phyloP scores from a whole-genome alignment of 2,797 vertebrate species.

The Vultur gryphus region DNA sequence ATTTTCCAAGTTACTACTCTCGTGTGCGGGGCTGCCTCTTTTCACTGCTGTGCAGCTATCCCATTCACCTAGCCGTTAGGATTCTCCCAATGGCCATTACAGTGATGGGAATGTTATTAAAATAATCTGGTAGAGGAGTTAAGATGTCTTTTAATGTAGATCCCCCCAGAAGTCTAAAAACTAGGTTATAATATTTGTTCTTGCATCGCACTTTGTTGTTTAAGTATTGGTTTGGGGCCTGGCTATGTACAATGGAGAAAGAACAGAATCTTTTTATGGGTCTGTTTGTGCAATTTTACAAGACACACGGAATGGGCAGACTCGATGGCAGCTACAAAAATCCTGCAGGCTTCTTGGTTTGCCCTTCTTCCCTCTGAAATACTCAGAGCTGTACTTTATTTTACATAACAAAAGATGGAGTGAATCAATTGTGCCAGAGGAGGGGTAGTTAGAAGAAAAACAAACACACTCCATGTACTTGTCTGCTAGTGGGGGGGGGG shows the following conservation, averaged over 20 bases:
- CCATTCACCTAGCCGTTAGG: background rate
- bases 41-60: background rate
- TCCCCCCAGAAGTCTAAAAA: background rate
- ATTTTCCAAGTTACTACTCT: background rate
- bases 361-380: background rate
- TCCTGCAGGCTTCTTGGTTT: background rate
- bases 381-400: background rate
- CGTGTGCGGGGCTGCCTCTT: background rate
- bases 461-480: background rate
- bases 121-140: background rate
- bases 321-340: background rate
- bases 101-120: background rate
- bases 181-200: background rate
- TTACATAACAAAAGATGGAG: background rate
- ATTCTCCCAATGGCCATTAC: background rate
- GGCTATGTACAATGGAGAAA: background rate
- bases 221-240: background rate
- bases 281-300: background rate
- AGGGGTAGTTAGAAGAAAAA: background rate
- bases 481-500: background rate
- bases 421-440: background rate
- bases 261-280: background rate
- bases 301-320: background rate
- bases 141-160: background rate
- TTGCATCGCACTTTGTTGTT: background rate